Base-by-base conservation (phyloP, 2,888 invertebrate genomes). In the Noctuana brunneofusca region DNA sequence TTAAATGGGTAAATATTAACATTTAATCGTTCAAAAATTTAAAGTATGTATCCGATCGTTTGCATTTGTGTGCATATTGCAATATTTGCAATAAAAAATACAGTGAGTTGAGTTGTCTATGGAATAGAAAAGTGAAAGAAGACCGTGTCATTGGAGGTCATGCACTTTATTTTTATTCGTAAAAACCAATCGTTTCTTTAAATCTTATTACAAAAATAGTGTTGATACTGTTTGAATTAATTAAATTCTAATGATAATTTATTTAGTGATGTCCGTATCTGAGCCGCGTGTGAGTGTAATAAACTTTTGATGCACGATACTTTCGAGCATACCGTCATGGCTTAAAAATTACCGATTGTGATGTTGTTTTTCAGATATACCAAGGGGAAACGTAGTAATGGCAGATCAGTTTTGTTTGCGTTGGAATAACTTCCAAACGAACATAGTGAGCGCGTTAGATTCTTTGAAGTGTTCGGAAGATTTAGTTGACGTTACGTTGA, bases 341-440 rank as follows among this genome's bases (percentile, higher is more conserved):
- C 56, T 55, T 55, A 35, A 66, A n/a, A 66, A 65, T 65, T 66
- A 55, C 49, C 54, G 55, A 63, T 63, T 67, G 53, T 68, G 66
- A 67, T 68, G 70, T 69, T 71, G 65, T 73, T 78, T 78, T 75
- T 74, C 73, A 75, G 75, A 71, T 74, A 65, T 79, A 75, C 67
- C 66, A 66, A 69, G 70, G 76, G 75, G 74, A 75, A 71, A 75
- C 79, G 71, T 85, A 86, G 84, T 83, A 73, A 92, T 92, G 92
- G 90, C 92, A 77, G 94, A 95, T 85, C 94, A 95, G 81, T 95
- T 95, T 81, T 95, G 95, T 87, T 92, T 95, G 81, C 94, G 94
- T 87, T 95, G 95, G 95, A 95, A 95, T 82, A 95, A 95, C 81
- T 95, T 95, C 87, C 94, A 95, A 83, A 92, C 92, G 64, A 95